Percentiles rank a stretch among this genome's conserved stretches.
These are phyloP conservation scores for Pachymerium ferrugineum DNA, from an alignment of 2,888 invertebrate species.

Conservation along the genomic window DNA sequence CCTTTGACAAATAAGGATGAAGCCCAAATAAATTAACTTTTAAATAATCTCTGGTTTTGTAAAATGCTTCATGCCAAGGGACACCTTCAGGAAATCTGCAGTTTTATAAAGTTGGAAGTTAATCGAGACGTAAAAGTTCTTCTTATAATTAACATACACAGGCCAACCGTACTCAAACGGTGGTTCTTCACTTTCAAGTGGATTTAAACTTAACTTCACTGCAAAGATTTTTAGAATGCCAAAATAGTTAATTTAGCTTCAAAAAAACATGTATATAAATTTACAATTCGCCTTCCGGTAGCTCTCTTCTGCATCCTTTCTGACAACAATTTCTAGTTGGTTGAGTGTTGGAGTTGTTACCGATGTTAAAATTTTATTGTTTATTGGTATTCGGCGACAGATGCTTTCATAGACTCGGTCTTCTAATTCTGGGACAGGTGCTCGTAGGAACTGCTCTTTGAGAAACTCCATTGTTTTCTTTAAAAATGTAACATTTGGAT, in stretches of 20 bases:
- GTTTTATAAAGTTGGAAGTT: background rate
- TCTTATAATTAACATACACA: conserved; percentile 4
- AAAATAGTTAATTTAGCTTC: background rate
- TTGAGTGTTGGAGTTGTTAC: background rate
- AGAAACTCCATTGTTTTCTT: conserved; percentile 12
- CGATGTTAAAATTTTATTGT: background rate
- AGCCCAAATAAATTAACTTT: background rate
- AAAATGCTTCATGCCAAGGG: background rate
- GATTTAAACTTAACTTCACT: conserved; percentile 12
- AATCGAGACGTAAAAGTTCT: background rate
- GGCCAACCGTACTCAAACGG: conserved; percentile 8
- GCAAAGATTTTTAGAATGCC: background rate
- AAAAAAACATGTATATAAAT: background rate
- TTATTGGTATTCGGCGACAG: conserved; percentile 16
- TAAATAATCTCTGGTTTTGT: background rate
- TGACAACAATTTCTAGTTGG: background rate
- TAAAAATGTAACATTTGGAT: background rate
- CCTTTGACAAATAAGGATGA: background rate
- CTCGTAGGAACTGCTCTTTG: conserved; percentile 1
- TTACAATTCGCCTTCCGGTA: conserved; percentile 15
- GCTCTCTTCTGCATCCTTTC: conserved; percentile 3
- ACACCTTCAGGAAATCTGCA: background rate
- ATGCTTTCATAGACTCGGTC: conserved; percentile 20
- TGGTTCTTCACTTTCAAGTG: background rate
- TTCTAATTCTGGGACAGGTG: conserved; percentile 23